Evolutionary conservation across 2,888 invertebrate species (phyloP), one percentile per base, ranked within the genome.

Genomic region (Rhopalosiphum nymphaeae): DNA sequence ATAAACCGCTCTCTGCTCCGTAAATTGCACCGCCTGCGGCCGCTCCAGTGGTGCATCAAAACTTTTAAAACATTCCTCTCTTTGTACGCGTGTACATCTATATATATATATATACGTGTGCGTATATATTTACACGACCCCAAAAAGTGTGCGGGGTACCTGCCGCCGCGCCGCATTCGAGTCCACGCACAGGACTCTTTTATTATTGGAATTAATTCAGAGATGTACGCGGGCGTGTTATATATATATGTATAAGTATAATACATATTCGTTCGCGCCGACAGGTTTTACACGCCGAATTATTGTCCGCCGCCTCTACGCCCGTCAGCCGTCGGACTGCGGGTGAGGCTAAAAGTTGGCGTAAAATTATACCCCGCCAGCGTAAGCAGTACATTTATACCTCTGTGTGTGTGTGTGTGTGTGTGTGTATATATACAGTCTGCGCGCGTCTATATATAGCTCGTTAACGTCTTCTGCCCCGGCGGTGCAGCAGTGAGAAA

Each of bases 61-160:
- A 92, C 92, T 92, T 92, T 92, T 92, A 92, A 92, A 92, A 92
- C 92, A 92, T 92, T 92, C 92, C 88, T 49, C 92, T 92, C 92
- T 46, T 88, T 67, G 53, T 67, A 29, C 46, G 49, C 13, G n/a
- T 44, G 36, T 49, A 86, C 11, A 42, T 44, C 21, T 85, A 42
- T 44, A 42, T 11, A 44, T 44, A 26, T 44, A 44, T 44, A 46
- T 21, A 53, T 5, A 53, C n/a, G n/a, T n/a, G n/a, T n/a, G n/a
- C n/a, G n/a, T n/a, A n/a, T n/a, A n/a, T n/a, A n/a, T n/a, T 10
- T 85, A 36, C 16, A 44, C 86, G 86, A 90, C 90, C 90, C 90
- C 67, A 21, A 78, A 78, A 78, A 78, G 36, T 21, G 78, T 36
- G 36, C 78, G 36, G 78, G 36, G 78, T 78, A 78, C 88, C 53